Conservation (phyloP, 2,113 vertebrate species). For the Emydura subglobosa region DNA sequence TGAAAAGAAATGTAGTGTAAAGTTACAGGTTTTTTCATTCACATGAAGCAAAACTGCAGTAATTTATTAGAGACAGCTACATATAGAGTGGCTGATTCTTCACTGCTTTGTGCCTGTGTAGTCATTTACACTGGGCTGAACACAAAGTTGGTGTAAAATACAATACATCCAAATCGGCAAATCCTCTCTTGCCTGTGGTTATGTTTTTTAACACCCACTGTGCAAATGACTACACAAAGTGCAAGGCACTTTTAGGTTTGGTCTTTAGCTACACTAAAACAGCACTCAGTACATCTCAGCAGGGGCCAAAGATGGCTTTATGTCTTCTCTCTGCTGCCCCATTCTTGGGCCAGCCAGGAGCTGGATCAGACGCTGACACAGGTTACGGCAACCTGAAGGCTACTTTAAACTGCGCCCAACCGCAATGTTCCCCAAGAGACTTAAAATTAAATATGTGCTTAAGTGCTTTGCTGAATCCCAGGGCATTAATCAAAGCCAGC, state of each 20-base stretch:
- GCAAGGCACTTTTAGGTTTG: not conserved
- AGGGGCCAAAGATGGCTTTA: not conserved
- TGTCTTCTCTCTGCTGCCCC: not conserved
- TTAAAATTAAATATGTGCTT: not conserved
- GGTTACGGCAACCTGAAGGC: slow-evolving; percentile 8
- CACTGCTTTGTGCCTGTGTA: not conserved
- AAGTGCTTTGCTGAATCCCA: slow-evolving; percentile 34
- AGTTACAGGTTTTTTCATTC: not conserved
- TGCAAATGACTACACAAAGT: not conserved
- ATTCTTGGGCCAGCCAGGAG: not conserved
- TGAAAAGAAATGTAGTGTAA: not conserved
- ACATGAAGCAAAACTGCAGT: not conserved
- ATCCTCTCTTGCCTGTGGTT: not conserved
- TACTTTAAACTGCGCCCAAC: slow-evolving; percentile 14
- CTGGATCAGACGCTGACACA: not conserved
- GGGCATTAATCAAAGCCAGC: slow-evolving; percentile 31
- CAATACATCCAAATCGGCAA: not conserved
- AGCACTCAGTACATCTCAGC: not conserved
- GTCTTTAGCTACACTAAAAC: not conserved
- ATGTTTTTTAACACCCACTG: not conserved
- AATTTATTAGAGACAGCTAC: not conserved
- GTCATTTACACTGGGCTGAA: not conserved
- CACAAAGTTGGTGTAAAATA: not conserved
- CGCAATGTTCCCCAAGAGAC: not conserved
- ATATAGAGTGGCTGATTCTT: not conserved